Conservation (phyloP, 2,797 vertebrate species). For the Novumbra hubbsi region DNA sequence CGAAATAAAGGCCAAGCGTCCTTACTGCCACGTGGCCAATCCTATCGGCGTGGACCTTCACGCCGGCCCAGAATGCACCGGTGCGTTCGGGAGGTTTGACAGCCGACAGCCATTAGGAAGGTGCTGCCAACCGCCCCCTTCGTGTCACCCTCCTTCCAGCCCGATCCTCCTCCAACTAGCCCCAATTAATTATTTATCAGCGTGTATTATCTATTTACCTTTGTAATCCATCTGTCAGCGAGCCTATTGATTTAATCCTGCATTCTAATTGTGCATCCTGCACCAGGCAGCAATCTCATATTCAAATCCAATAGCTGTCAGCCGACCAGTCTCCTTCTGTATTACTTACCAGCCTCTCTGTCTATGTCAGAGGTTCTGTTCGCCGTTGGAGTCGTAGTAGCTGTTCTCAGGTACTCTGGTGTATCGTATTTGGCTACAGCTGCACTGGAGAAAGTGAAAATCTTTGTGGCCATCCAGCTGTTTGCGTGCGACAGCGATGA, state of each 20-base stretch:
- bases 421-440: neutral
- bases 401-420: neutral
- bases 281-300: constrained; percentile 49
- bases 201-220: constrained; percentile 86
- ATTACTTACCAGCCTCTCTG: constrained; percentile 13
- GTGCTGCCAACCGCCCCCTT: constrained; percentile 44
- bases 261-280: constrained; percentile 81
- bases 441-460: neutral
- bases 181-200: constrained; percentile 84
- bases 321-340: constrained; percentile 14
- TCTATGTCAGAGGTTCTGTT: neutral
- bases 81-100: constrained; percentile 51
- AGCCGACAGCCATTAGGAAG: constrained; percentile 20
- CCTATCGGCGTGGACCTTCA: constrained; percentile 62
- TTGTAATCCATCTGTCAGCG: constrained; percentile 88
- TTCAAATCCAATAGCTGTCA: constrained; percentile 73
- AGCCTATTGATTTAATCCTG: constrained; percentile 80
- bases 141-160: constrained; percentile 40
- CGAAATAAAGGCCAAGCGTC: neutral
- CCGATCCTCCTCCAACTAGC: constrained; percentile 13
- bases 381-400: neutral
- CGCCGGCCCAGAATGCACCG: constrained; percentile 55
- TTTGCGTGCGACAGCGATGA: neutral
- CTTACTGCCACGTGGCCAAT: neutral
- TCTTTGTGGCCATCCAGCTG: neutral